phyloP scores from a whole-genome alignment of 2,888 invertebrate species.

The Diarsia rubi region DNA sequence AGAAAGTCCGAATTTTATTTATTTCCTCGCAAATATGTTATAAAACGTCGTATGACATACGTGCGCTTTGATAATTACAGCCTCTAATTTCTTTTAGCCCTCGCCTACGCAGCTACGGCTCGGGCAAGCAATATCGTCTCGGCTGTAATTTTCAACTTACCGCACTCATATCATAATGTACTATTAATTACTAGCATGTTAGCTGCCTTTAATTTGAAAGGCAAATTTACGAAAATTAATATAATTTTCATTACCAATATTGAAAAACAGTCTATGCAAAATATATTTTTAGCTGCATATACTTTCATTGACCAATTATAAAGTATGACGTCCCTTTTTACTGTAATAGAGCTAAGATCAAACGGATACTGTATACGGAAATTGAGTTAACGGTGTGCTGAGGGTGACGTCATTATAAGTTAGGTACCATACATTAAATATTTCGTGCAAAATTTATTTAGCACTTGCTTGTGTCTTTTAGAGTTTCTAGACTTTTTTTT shows the following conservation, averaged over 20 bases:
- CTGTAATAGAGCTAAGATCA: conserved; percentile 30
- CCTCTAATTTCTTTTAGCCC: no score
- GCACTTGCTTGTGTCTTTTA: neutral
- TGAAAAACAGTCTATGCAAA: neutral
- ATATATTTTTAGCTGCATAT: neutral
- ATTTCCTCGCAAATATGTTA: no score
- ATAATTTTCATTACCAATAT: no score
- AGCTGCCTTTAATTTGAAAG: neutral
- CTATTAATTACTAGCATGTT: no score
- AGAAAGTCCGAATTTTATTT: no score
- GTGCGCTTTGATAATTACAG: no score
- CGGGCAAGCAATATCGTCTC: no score
- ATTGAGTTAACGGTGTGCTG: conserved; percentile 22
- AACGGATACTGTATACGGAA: conserved; percentile 29
- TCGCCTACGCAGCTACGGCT: no score
- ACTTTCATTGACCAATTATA: neutral
- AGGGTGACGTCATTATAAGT: neutral
- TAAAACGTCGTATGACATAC: no score
- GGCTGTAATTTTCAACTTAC: no score
- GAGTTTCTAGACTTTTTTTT: neutral
- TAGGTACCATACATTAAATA: neutral
- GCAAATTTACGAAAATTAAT: no score
- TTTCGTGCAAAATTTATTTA: neutral
- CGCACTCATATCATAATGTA: no score
- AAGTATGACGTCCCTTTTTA: conserved; percentile 14